Evolutionary conservation across 2,888 invertebrate genomes (phyloP), one percentile per base, ranked within the genome.

Genomic region (Pseudococcus viburni): DNA sequence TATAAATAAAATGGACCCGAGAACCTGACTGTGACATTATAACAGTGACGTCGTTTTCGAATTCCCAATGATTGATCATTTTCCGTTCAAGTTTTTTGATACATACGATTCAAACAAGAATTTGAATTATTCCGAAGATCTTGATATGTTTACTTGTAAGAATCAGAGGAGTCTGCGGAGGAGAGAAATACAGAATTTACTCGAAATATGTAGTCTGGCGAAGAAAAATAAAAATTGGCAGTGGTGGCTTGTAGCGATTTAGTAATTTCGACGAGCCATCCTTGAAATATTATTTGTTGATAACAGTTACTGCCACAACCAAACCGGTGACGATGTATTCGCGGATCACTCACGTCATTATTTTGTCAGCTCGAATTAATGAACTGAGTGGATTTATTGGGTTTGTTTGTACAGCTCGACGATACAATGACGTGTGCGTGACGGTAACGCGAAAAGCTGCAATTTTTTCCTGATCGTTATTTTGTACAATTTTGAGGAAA

Each of bases 1-100:
- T 80, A 80, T n/a, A 42, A 80, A 80, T 80, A 80, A 42, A 73
- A 26, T 33, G 68, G 26, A 73, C 68, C 33, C 22, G 22, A 26
- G 33, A 33, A 2, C 15, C 26, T 33, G 26, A 33, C 26, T 33
- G 33, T 73, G 4, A 73, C 68, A 73, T 73, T 73, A 6, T 15
- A 73, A 73, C 22, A 73, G 26, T 73, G 33, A 12, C 12, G 33
- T 22, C 64, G 19, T 73, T 73, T 73, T 59, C 19, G 19, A 59
- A 33, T 33, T 33, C 3, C 26, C 3, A 73, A 73, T 73, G 33
- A 73, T 73, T n/a, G 33, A 73, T 73, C 15, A 73, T 12, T 26
- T 33, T 59, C 6, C 59, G 15, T 73, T 26, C 68, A 11, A 33
- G 11, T 33, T 73, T 33, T 33, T 3, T 8, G 9, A 19, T 59